A percentile compares a stretch with the other conserved stretches of the same genome.
Conservation (phyloP, 92 coral and sea anemone genomes). For the Actinostola sp. region DNA sequence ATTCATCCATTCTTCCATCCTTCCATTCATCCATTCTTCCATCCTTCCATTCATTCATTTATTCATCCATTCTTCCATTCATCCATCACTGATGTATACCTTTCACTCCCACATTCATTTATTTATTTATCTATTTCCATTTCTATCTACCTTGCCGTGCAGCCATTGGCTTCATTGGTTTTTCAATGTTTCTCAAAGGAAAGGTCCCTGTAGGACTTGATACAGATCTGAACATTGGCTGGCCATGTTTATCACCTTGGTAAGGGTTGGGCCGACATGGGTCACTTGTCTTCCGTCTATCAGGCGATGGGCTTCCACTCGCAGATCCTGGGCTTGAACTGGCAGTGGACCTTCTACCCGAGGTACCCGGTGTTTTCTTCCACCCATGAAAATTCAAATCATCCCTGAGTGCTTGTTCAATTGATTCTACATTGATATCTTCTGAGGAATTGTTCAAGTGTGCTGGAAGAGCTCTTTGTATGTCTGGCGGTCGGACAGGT, state of each 20-base stretch:
- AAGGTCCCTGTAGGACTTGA: slow-evolving; percentile 44
- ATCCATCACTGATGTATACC: no score
- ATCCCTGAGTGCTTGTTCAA: slow-evolving; percentile 51
- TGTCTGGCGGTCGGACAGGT: not conserved
- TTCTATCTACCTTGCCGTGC: slow-evolving; percentile 24
- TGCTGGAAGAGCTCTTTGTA: slow-evolving; percentile 13
- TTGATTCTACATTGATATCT: slow-evolving; percentile 46
- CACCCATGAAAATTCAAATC: slow-evolving; percentile 40
- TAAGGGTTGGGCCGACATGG: slow-evolving; percentile 10
- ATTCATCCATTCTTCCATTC: not conserved
- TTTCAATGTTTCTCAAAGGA: slow-evolving; percentile 35
- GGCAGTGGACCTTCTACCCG: slow-evolving; percentile 64
- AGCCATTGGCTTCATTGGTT: slow-evolving; percentile 9
- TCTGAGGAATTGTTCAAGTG: slow-evolving; percentile 34
- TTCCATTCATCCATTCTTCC: not conserved
- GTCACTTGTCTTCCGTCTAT: slow-evolving; percentile 58
- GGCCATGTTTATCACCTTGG: slow-evolving; percentile 10
- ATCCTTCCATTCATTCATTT: not conserved
- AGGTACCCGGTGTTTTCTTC: slow-evolving; percentile 11
- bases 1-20: not conserved
- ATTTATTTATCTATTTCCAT: slow-evolving; percentile 1
- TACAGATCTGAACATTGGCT: slow-evolving; percentile 55
- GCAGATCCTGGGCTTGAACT: slow-evolving; percentile 59
- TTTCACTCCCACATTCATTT: no score
- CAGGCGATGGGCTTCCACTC: slow-evolving; percentile 42